Base-by-base conservation (phyloP, 2,888 invertebrate species). In the Drosophila anomelani region DNA sequence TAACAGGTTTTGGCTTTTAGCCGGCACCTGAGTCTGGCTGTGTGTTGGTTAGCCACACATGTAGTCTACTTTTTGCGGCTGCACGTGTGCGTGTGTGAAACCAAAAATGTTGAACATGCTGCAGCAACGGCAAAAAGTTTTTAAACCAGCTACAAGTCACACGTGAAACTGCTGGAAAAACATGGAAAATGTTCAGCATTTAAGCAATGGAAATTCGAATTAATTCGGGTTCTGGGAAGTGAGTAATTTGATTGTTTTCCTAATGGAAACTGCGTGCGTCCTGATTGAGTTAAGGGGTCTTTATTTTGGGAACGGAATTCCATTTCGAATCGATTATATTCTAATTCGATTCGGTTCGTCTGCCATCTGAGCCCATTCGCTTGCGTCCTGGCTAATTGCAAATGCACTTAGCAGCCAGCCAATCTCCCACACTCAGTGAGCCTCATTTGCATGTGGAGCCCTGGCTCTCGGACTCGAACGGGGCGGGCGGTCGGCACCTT, bases 1-100 rank as follows among this genome's bases (percentile, higher is more conserved):
- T 68, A 67, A 68, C 67, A 57, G 67, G 41, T 49, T 68, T 67
- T 57, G 67, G 67, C 67, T 68, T 68, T 68, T 67, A 67, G 41
- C 44, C 43, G 44, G 17, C 66, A 66, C 66, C 44, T 67, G 46
- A 64, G 38, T 10, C 20, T 38, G 38, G 13, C 41, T 26, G 47
- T 26, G 47, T 66, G 56, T 55, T 13, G 47, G 67, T 20, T 55
- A 66, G 46, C 67, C 56, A 9, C 67, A 66, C 34, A 67, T 68
- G 34, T 47, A 67, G 47, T 67, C 66, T 47, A 67, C 34, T 49
- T 68, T 41, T 66, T 67, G 67, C n/a, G 67, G 66, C 46, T 20
- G 41, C 47, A 34, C 5, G 12, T 47, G 23, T 17, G 26, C 29
- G 34, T 46, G 61, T 36, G 60, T 60, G 20, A 38, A 59, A 38